A percentile compares a stretch with the other conserved stretches of the same genome.
These are phyloP conservation scores for Arnoldichthys spilopterus DNA, from an alignment of 2,797 vertebrate genomes.

Conservation along the genomic window DNA sequence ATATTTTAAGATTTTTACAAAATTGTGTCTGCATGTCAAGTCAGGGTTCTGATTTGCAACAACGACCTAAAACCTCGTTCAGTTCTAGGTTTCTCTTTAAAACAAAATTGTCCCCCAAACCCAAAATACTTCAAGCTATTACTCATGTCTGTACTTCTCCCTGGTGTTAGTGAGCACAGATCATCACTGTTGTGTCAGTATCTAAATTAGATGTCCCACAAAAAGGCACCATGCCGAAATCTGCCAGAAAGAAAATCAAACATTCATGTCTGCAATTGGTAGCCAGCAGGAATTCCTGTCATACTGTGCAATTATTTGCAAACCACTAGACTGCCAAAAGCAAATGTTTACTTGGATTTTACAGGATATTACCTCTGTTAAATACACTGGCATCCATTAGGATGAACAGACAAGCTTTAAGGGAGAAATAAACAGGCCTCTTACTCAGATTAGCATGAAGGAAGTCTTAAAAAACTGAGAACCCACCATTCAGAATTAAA, in stretches of 20 bases:
- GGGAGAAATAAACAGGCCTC: background rate
- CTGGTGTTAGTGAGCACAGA: background rate
- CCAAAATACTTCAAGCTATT: constrained; percentile 1
- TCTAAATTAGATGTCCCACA: background rate
- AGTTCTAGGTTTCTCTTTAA: background rate
- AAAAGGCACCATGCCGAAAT: background rate
- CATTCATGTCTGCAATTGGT: constrained; percentile 54
- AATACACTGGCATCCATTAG: background rate
- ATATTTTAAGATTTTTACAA: too few relatives aligned
- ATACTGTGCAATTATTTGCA: constrained; percentile 51
- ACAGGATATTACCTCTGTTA: background rate
- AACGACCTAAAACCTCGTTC: too few relatives aligned
- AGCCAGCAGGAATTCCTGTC: constrained; percentile 50
- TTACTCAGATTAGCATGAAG: background rate
- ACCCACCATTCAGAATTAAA: background rate
- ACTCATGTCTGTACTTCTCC: constrained; percentile 9
- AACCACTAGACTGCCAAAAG: constrained; percentile 51
- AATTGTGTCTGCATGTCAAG: too few relatives aligned
- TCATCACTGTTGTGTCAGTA: background rate
- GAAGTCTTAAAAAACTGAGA: background rate
- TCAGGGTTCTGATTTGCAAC: background rate
- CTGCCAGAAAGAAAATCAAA: constrained; percentile 9
- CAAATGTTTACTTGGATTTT: constrained; percentile 46
- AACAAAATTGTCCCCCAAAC: background rate
- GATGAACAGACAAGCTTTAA: background rate